Evolutionary conservation across 1,140 invertebrate genomes (phyloP).

Genomic region (Pararge aegeria): DNA sequence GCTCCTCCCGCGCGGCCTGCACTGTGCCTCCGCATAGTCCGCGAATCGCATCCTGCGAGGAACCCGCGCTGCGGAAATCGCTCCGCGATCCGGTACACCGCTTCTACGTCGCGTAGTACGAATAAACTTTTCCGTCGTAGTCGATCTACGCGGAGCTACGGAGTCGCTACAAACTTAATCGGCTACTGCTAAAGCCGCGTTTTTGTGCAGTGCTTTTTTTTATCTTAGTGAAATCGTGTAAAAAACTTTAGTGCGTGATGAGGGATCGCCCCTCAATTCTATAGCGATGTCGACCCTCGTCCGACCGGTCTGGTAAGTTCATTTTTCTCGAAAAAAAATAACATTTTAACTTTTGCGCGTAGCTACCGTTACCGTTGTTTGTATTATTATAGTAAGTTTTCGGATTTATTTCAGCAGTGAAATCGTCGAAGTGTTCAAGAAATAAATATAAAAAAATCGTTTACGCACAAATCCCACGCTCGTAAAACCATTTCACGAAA

Average conservation of each 20-base stretch:
- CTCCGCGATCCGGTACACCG: conserved; percentile 42
- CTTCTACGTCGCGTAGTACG: conserved; percentile 31
- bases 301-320: conserved; percentile 78
- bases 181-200: conserved; percentile 26
- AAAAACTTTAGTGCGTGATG: conserved; percentile 71
- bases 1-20: conserved; percentile 30
- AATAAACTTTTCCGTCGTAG: conserved; percentile 55
- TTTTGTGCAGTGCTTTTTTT: conserved; percentile 51
- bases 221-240: conserved; percentile 51
- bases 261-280: conserved; percentile 50
- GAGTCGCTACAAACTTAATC: conserved; percentile 36
- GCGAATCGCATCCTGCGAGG: conserved; percentile 59
- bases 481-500: conserved; percentile 79
- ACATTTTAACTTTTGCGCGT: conserved; percentile 10
- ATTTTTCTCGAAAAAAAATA: conserved; percentile 23
- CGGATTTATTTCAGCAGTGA: conserved; percentile 71
- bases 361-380: conserved; percentile 10
- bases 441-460: conserved; percentile 57
- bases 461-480: conserved; percentile 78
- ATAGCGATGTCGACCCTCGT: conserved; percentile 78
- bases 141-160: conserved; percentile 41
- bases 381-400: conserved; percentile 29
- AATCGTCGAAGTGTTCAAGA: conserved; percentile 56
- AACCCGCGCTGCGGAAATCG: conserved; percentile 48
- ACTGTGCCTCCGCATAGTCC: conserved; percentile 59